phyloP scores from a whole-genome alignment of 2,888 invertebrate genomes.

The Drosophila yooni region DNA sequence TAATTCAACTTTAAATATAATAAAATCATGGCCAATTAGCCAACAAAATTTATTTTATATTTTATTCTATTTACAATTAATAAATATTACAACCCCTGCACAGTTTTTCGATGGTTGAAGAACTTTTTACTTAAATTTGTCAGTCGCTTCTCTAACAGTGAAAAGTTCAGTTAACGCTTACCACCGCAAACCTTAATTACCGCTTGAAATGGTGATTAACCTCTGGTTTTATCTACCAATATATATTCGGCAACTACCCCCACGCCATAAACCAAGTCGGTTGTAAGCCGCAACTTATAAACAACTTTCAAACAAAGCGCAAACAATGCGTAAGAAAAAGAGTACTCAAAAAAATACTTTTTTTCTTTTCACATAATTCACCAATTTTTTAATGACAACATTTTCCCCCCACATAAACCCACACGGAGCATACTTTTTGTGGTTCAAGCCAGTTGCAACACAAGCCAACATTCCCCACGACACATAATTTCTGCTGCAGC shows the following conservation, averaged over 20 bases:
- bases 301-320: conserved; percentile 29
- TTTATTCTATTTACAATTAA: neutral
- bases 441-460: conserved; percentile 22
- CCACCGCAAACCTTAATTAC: neutral
- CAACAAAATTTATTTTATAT: neutral
- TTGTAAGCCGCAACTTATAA: conserved; percentile 38
- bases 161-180: neutral
- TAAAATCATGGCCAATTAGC: neutral
- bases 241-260: neutral
- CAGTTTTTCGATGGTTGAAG: neutral
- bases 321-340: conserved; percentile 47
- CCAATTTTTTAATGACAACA: conserved; percentile 67
- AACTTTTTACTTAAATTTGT: neutral
- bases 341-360: conserved; percentile 32
- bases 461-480: neutral
- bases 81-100: neutral
- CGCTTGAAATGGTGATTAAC: neutral
- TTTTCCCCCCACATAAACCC: conserved; percentile 42
- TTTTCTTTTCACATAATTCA: conserved; percentile 60
- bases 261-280: conserved; percentile 17
- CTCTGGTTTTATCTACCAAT: conserved; percentile 14
- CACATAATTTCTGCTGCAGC: conserved; percentile 18
- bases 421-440: conserved; percentile 53
- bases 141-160: neutral
- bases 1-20: too few species aligned